Conservation (phyloP, 2,113 vertebrate species). For the Cavia porcellus region DNA sequence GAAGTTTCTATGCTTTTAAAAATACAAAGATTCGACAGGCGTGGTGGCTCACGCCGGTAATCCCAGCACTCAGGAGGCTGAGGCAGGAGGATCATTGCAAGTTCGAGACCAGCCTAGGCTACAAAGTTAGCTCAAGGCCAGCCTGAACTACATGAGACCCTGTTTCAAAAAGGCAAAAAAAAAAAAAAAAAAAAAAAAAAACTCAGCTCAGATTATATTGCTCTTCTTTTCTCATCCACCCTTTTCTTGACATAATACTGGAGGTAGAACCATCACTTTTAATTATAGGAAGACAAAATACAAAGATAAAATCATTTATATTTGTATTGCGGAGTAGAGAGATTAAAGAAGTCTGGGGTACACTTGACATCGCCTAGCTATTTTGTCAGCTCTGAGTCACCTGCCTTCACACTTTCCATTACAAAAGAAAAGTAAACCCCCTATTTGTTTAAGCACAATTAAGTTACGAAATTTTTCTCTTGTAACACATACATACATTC, state of each 20-base stretch:
- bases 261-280: background rate
- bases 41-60: too few relatives aligned
- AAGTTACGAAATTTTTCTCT: background rate
- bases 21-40: too few relatives aligned
- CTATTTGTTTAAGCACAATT: background rate
- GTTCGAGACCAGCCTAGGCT: too few relatives aligned
- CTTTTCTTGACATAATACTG: background rate
- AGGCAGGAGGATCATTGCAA: too few relatives aligned
- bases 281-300: background rate
- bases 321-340: background rate
- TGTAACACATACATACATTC: background rate
- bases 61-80: too few relatives aligned
- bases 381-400: background rate
- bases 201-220: background rate
- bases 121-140: too few relatives aligned
- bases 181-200: too few relatives aligned
- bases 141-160: too few relatives aligned
- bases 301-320: background rate
- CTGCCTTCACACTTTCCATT: background rate
- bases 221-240: background rate
- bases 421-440: background rate
- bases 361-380: background rate
- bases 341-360: background rate
- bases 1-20: constrained; percentile 12
- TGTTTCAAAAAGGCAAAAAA: too few relatives aligned